phyloP scores from a whole-genome alignment of 2,797 vertebrate genomes.

The Argyrosomus regius region DNA sequence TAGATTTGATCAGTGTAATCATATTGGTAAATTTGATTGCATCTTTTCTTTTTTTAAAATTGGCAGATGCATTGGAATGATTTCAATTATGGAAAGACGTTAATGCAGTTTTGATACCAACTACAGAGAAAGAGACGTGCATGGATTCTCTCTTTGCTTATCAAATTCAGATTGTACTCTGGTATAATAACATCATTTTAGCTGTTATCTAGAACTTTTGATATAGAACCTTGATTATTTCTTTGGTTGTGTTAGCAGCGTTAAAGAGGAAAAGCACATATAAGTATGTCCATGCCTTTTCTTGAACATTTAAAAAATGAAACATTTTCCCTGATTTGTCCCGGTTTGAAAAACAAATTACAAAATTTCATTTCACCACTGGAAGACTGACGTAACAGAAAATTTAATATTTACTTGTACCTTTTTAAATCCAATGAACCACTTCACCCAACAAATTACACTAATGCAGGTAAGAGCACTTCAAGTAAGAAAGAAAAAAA shows the following conservation, averaged over 20 bases:
- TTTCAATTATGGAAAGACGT: slow-evolving; percentile 29
- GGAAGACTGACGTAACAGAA: neutral
- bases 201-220: neutral
- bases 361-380: neutral
- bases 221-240: neutral
- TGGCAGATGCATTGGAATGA: slow-evolving; percentile 14
- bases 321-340: neutral
- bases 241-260: neutral
- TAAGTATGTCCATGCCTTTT: neutral
- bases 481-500: neutral
- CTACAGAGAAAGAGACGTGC: slow-evolving; percentile 3
- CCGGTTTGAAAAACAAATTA: neutral
- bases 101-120: slow-evolving; percentile 31
- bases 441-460: slow-evolving; percentile 12
- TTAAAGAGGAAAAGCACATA: neutral
- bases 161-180: slow-evolving; percentile 10
- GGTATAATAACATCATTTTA: neutral
- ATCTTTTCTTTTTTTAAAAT: neutral
- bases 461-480: slow-evolving; percentile 16
- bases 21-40: slow-evolving; percentile 9
- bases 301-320: neutral
- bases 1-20: slow-evolving; percentile 32
- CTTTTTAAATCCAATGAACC: slow-evolving; percentile 24
- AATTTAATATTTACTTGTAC: neutral
- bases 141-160: slow-evolving; percentile 4